These are phyloP conservation scores for Macaria liturata DNA, from an alignment of 2,888 invertebrate genomes.

Conservation along the genomic window DNA sequence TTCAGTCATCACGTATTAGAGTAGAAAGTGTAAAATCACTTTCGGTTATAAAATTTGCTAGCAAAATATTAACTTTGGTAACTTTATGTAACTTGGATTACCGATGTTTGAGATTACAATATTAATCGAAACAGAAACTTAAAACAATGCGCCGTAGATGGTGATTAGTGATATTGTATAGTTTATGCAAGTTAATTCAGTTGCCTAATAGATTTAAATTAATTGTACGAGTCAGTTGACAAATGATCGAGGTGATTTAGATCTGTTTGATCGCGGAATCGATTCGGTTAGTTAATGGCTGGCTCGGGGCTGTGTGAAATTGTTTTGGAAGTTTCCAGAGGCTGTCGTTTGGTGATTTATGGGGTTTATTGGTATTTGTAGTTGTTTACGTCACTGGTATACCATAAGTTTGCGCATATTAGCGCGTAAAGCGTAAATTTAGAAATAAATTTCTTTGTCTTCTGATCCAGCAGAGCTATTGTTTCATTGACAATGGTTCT, in stretches of 20 bases:
- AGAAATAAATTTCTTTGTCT: no score
- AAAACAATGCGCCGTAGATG: constrained; percentile 5
- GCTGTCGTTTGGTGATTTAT: constrained; percentile 15
- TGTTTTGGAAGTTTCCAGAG: constrained; percentile 21
- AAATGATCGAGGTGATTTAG: constrained; percentile 32
- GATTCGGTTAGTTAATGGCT: constrained; percentile 21
- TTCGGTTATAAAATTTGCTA: constrained; percentile 49
- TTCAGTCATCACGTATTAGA: constrained; percentile 44
- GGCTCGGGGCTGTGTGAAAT: constrained; percentile 23
- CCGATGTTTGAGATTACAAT: no score
- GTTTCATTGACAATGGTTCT: no score
- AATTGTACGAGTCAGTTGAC: constrained; percentile 26
- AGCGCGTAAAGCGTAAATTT: no score
- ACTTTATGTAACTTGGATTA: no score
- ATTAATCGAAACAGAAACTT: neutral
- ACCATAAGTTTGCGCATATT: no score
- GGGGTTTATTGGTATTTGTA: constrained; percentile 5
- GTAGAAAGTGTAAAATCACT: constrained; percentile 65
- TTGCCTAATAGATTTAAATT: constrained; percentile 22
- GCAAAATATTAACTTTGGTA: no score
- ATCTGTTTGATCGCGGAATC: constrained; percentile 23
- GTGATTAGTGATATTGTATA: neutral
- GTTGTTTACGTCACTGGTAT: constrained; percentile 2
- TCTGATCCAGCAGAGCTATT: no score
- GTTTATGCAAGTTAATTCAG: constrained; percentile 14